phyloP scores from a whole-genome alignment of 2,888 invertebrate species.

The Molanna angustata region DNA sequence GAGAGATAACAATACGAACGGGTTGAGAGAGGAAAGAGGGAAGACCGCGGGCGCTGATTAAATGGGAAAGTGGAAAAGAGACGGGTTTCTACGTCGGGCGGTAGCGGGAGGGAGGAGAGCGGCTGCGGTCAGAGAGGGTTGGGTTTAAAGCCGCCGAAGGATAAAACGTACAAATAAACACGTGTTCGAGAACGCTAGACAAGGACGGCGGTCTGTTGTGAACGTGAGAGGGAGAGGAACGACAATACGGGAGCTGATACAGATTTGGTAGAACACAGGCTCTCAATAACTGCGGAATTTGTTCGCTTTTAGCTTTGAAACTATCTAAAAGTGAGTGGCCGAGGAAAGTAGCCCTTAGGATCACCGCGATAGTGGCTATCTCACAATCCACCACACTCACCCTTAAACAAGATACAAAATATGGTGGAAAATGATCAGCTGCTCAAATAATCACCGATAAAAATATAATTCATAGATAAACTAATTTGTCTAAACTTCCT shows the following conservation, averaged over 20 bases:
- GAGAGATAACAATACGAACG: slow-evolving; percentile 37
- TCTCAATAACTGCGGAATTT: slow-evolving; percentile 45
- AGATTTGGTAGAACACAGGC: slow-evolving; percentile 31
- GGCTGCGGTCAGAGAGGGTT: slow-evolving; percentile 67
- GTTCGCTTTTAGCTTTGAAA: slow-evolving; percentile 36
- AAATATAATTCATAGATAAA: background rate
- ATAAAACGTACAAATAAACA: slow-evolving; percentile 62
- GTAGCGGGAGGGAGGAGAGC: slow-evolving; percentile 51
- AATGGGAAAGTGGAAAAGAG: slow-evolving; percentile 44
- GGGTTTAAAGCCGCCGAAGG: slow-evolving; percentile 67
- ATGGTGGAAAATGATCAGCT: background rate
- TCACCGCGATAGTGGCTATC: slow-evolving; percentile 17
- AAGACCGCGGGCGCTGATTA: slow-evolving; percentile 43
- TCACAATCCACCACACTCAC: background rate
- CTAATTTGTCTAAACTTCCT: no score
- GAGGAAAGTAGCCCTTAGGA: slow-evolving; percentile 24
- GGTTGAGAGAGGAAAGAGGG: slow-evolving; percentile 46
- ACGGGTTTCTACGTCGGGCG: slow-evolving; percentile 43
- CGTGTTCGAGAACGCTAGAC: slow-evolving; percentile 54
- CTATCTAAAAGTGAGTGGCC: slow-evolving; percentile 27
- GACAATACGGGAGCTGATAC: slow-evolving; percentile 40
- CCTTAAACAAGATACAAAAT: background rate
- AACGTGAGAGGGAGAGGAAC: slow-evolving; percentile 48
- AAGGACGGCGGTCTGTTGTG: slow-evolving; percentile 39
- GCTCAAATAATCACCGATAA: background rate